These are phyloP conservation scores for Perizoma flavofasciatum DNA, from an alignment of 2,888 invertebrate genomes.

Conservation along the genomic window DNA sequence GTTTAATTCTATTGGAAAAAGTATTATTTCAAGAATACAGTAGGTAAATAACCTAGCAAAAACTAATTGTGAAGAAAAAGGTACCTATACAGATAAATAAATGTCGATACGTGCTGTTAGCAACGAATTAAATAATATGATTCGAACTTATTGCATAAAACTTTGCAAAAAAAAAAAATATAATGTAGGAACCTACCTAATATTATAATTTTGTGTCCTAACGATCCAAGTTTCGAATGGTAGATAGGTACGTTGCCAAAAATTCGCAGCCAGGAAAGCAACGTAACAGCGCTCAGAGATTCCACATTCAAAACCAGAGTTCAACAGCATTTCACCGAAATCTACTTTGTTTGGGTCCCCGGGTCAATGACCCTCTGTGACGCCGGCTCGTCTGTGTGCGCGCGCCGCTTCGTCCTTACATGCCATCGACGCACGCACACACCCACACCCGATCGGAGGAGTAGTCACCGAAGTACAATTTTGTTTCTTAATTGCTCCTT, in stretches of 20 bases:
- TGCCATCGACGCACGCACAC: conserved; percentile 65
- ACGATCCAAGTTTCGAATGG: conserved; percentile 42
- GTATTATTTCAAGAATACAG: conserved; percentile 1
- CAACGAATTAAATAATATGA: too few relatives aligned
- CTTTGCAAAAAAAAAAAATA: conserved; percentile 11
- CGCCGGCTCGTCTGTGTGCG: conserved; percentile 71
- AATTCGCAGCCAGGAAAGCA: conserved; percentile 64
- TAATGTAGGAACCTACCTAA: not conserved
- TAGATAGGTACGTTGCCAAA: conserved; percentile 51
- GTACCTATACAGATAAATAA: too few relatives aligned
- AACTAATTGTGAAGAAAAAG: not conserved
- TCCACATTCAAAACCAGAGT: conserved; percentile 77
- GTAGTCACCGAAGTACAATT: conserved; percentile 60
- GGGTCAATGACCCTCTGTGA: conserved; percentile 76
- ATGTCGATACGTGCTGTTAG: too few relatives aligned
- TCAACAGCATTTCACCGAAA: conserved; percentile 83
- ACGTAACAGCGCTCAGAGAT: conserved; percentile 62
- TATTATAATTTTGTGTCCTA: conserved; percentile 9
- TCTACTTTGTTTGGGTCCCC: conserved; percentile 82
- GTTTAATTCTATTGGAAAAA: conserved; percentile 29
- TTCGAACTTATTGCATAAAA: conserved; percentile 5
- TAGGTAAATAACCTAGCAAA: not conserved
- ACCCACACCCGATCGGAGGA: conserved; percentile 47
- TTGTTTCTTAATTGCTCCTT: conserved; percentile 69
- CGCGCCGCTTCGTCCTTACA: conserved; percentile 60